Evolutionary conservation across 1,140 invertebrate species (phyloP).

Genomic region (Plectrocnemia conspersa): DNA sequence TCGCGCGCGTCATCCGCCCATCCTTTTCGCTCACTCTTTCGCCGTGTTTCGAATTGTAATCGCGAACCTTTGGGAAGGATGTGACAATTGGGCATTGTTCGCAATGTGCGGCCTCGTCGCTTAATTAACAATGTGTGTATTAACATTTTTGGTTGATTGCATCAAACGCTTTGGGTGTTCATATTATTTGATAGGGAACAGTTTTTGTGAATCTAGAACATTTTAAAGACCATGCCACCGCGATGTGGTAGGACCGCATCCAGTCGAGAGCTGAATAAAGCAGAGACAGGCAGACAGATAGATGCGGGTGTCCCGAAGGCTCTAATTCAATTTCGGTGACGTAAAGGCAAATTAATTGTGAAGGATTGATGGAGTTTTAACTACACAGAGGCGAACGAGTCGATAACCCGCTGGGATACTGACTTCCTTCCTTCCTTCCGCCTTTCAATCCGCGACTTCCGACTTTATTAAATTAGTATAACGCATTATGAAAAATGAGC

Average conservation of each 20-base stretch:
- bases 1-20: too few species aligned
- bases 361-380: constrained; percentile 33
- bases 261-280: background rate
- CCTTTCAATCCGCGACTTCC: background rate
- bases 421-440: background rate
- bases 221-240: background rate
- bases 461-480: constrained; percentile 11
- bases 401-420: constrained; percentile 7
- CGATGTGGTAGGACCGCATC: background rate
- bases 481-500: constrained; percentile 13
- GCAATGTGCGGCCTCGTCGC: too few species aligned
- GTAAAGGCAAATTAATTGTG: constrained; percentile 33
- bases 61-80: too few species aligned
- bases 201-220: background rate
- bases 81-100: too few species aligned
- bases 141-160: background rate
- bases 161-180: background rate
- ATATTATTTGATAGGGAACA: background rate
- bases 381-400: background rate
- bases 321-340: constrained; percentile 33
- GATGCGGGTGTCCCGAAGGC: constrained; percentile 31
- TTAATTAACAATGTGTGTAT: too few species aligned
- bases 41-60: too few species aligned
- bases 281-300: constrained; percentile 25
- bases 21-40: too few species aligned